A percentile compares a stretch with the other conserved stretches of the same genome.
phyloP scores from a whole-genome alignment of 2,888 invertebrate genomes.

The Operophtera brumata region DNA sequence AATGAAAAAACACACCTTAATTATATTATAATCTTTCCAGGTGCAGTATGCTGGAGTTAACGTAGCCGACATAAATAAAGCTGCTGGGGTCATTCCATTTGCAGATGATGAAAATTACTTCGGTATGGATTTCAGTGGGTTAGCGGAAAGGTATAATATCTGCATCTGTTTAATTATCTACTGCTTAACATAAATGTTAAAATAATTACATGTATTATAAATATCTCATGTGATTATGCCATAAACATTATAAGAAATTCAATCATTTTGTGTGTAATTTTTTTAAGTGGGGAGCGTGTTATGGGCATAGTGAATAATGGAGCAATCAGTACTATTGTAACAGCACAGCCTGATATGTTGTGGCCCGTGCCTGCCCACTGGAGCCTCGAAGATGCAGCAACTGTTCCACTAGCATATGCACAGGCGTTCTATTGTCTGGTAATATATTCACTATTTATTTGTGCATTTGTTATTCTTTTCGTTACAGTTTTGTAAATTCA shows the following conservation, averaged over 20 bases:
- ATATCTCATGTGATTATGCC: no score
- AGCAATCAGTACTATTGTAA: slow-evolving; percentile 79
- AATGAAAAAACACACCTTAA: no score
- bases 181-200: no score
- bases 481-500: no score
- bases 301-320: slow-evolving; percentile 82
- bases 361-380: slow-evolving; percentile 87
- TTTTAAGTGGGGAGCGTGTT: slow-evolving; percentile 61
- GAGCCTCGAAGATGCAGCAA: slow-evolving; percentile 86
- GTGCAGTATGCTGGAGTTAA: slow-evolving; percentile 15
- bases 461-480: no score
- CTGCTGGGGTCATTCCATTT: slow-evolving; percentile 2
- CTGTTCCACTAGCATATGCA: slow-evolving; percentile 87
- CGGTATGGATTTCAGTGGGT: slow-evolving; percentile 15
- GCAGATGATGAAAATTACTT: not conserved
- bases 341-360: slow-evolving; percentile 65
- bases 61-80: slow-evolving; percentile 4
- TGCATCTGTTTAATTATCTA: no score
- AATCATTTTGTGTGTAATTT: not conserved
- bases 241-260: no score
- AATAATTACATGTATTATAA: no score
- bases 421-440: slow-evolving; percentile 70
- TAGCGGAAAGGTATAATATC: slow-evolving; percentile 6
- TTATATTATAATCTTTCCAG: not conserved
- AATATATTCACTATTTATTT: slow-evolving; percentile 24